Conservation (phyloP, 1,140 invertebrate species). For the Bursaphelenchus mucronatus region DNA sequence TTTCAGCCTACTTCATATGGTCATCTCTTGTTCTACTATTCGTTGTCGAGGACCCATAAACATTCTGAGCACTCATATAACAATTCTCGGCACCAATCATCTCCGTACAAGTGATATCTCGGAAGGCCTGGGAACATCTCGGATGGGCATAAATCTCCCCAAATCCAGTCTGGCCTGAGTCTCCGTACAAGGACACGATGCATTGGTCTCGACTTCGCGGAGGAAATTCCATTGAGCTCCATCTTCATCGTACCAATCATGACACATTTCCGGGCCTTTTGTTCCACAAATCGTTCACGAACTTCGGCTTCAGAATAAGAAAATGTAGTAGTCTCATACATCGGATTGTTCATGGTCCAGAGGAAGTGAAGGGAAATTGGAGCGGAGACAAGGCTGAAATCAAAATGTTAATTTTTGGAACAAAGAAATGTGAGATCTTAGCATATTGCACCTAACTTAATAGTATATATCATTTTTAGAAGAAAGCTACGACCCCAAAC, state of each 20-base stretch:
- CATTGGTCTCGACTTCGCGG: conserved; percentile 56
- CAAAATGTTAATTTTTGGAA: not conserved
- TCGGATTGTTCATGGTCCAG: conserved; percentile 55
- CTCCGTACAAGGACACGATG: conserved; percentile 57
- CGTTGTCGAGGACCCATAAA: conserved; percentile 52
- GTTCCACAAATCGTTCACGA: conserved; percentile 45
- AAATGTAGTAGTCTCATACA: conserved; percentile 49
- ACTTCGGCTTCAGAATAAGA: conserved; percentile 34
- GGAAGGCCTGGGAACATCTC: conserved; percentile 58
- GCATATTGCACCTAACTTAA: no score
- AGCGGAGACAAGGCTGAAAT: conserved; percentile 54
- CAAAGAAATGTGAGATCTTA: no score
- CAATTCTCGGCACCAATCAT: conserved; percentile 59
- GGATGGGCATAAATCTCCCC: conserved; percentile 60
- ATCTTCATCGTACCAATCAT: conserved; percentile 56
- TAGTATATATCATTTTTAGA: no score
- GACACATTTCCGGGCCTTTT: conserved; percentile 59
- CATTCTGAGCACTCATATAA: conserved; percentile 57
- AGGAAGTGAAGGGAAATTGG: conserved; percentile 59
- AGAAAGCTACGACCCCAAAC: no score
- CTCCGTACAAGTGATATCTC: conserved; percentile 57
- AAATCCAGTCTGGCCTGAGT: conserved; percentile 47
- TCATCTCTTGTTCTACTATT: not conserved
- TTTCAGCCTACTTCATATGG: no score
- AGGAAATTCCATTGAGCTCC: conserved; percentile 59